phyloP scores from a whole-genome alignment of 2,888 invertebrate genomes.

The Brenthis ino region DNA sequence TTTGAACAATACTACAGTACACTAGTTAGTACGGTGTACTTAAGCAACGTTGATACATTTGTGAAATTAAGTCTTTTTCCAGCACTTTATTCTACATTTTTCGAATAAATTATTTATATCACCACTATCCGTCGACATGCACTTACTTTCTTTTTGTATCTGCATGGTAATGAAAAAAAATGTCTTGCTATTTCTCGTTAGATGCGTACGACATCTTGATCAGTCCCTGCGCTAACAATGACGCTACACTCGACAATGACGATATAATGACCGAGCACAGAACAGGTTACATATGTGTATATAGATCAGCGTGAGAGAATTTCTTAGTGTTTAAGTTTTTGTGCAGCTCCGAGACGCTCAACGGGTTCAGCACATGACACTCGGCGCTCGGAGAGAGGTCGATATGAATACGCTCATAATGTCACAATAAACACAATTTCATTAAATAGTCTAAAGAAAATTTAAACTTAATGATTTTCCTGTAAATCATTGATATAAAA shows the following conservation, averaged over 20 bases:
- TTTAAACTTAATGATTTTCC: not conserved
- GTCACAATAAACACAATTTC: too few species aligned
- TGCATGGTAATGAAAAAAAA: constrained; percentile 15
- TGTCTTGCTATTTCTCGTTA: constrained; percentile 7
- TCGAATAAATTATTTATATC: constrained; percentile 21
- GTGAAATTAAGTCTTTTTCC: not conserved
- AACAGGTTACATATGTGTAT: not conserved
- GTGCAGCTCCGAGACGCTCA: not conserved
- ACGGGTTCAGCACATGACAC: not conserved
- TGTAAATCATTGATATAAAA: not conserved
- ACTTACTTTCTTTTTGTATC: constrained; percentile 31
- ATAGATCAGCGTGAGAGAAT: constrained; percentile 3
- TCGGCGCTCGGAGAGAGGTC: not conserved
- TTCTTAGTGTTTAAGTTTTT: not conserved
- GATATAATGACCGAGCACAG: not conserved
- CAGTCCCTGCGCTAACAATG: not conserved
- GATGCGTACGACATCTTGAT: constrained; percentile 3
- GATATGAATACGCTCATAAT: too few species aligned
- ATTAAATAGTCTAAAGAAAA: too few species aligned
- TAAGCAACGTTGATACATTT: too few species aligned
- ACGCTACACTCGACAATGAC: not conserved
- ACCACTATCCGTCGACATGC: not conserved
- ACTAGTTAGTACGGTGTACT: too few species aligned
- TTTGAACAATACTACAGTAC: too few species aligned
- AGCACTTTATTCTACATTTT: constrained; percentile 10